phyloP scores from a whole-genome alignment of 1,140 invertebrate genomes.

The Batillaria attramentaria region DNA sequence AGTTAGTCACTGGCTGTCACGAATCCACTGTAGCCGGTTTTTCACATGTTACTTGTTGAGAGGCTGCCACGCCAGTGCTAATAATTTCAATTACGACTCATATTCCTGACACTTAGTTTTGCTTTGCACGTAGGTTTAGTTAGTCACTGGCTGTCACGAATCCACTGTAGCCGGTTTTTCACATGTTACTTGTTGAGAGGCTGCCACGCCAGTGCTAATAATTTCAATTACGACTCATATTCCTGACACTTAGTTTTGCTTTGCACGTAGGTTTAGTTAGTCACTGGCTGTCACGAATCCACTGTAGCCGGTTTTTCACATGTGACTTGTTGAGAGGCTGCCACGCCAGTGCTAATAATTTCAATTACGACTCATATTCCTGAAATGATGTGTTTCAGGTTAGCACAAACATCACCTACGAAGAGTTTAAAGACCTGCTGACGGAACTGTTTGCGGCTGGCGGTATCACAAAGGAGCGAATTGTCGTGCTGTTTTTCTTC shows the following conservation, averaged over 20 bases:
- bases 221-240: background rate
- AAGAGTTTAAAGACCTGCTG: slow-evolving; percentile 54
- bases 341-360: background rate
- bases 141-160: too few species aligned
- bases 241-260: background rate
- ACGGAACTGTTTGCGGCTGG: slow-evolving; percentile 50
- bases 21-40: too few species aligned
- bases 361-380: background rate
- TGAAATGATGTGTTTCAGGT: slow-evolving; percentile 45
- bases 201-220: too few species aligned
- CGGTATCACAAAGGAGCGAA: slow-evolving; percentile 66
- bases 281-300: background rate
- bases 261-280: background rate
- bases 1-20: too few species aligned
- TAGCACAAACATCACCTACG: slow-evolving; percentile 42
- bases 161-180: too few species aligned
- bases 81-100: background rate
- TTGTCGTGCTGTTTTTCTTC: slow-evolving; percentile 72
- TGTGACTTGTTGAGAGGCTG: background rate
- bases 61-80: too few species aligned
- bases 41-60: too few species aligned
- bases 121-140: too few species aligned
- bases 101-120: too few species aligned
- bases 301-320: background rate
- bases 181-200: too few species aligned